phyloP scores from a whole-genome alignment of 35 echinoderm and acorn worm species.

The Strongylocentrotus purpuratus region DNA sequence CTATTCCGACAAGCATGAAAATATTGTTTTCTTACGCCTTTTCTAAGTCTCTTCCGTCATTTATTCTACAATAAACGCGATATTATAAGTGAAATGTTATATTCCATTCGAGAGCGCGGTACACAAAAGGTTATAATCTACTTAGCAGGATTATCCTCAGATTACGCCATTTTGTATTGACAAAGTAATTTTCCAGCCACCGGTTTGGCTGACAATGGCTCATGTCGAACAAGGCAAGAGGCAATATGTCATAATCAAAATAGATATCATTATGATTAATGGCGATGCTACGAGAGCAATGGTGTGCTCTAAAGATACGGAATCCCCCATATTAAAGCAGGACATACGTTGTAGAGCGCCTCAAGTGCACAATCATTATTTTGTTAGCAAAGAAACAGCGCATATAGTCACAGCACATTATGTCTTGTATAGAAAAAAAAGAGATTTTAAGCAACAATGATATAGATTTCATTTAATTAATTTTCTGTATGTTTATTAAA shows the following conservation, averaged over 20 bases:
- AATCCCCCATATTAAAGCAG: too few relatives aligned
- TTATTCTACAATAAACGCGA: not conserved
- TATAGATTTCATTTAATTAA: too few relatives aligned
- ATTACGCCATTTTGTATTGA: constrained; percentile 40
- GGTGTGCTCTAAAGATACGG: not conserved
- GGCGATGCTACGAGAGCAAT: not conserved
- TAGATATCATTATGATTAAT: constrained; percentile 16
- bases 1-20: not conserved
- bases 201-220: not conserved
- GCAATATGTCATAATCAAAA: constrained; percentile 38
- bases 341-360: too few relatives aligned
- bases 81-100: constrained; percentile 34
- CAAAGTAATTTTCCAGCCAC: constrained; percentile 41
- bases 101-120: not conserved
- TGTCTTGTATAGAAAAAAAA: too few relatives aligned
- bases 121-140: constrained; percentile 28
- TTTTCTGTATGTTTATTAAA: too few relatives aligned
- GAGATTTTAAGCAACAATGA: too few relatives aligned
- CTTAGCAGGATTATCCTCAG: constrained; percentile 9
- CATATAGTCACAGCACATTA: too few relatives aligned
- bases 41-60: not conserved
- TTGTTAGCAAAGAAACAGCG: too few relatives aligned
- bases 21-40: not conserved
- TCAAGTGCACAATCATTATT: too few relatives aligned
- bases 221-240: not conserved